Conservation (phyloP, 2,113 vertebrate genomes). For the Climacteris rufus region DNA sequence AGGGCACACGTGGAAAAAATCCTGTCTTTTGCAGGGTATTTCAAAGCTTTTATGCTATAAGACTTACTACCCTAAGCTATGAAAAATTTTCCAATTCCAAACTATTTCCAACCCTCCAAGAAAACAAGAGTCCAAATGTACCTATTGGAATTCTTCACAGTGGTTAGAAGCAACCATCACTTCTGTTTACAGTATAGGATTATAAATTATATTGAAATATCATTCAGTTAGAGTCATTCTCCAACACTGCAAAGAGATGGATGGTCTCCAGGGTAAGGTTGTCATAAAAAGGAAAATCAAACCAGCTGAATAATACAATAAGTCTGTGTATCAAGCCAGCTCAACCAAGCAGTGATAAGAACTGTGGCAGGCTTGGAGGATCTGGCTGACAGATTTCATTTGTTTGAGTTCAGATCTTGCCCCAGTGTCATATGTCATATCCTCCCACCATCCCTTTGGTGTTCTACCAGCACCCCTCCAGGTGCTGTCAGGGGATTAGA, state of each 20-base stretch:
- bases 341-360: constrained; percentile 74
- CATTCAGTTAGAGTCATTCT: constrained; percentile 67
- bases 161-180: constrained; percentile 43
- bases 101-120: background rate
- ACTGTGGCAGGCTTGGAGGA: constrained; percentile 74
- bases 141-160: constrained; percentile 53
- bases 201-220: constrained; percentile 74
- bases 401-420: constrained; percentile 72
- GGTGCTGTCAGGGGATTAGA: constrained; percentile 63
- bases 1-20: background rate
- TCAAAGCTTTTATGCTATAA: background rate
- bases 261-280: constrained; percentile 76
- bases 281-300: constrained; percentile 82
- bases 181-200: constrained; percentile 62
- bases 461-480: constrained; percentile 55
- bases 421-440: constrained; percentile 69
- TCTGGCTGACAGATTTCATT: constrained; percentile 81
- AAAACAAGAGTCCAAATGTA: background rate
- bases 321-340: constrained; percentile 71
- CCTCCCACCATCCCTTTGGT: constrained; percentile 43
- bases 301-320: constrained; percentile 78
- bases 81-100: background rate
- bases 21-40: background rate
- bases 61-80: background rate
- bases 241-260: constrained; percentile 74